Evolutionary conservation across 2,888 invertebrate genomes (phyloP).

Genomic region (Amphipyra berbera): DNA sequence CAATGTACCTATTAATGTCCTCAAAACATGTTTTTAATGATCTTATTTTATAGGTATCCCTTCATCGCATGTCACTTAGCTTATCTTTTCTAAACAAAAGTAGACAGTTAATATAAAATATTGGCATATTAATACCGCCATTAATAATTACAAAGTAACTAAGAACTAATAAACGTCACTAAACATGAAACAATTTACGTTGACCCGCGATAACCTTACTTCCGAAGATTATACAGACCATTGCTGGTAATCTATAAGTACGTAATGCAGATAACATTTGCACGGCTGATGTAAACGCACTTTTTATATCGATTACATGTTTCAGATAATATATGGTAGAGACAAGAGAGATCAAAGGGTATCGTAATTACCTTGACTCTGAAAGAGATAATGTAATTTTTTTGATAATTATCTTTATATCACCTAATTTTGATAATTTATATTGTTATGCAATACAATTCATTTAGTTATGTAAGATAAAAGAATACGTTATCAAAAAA

Average conservation of each 20-base stretch:
- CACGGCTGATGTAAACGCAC: conserved; percentile 35
- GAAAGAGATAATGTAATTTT: conserved; percentile 29
- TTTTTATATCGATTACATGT: conserved; percentile 38
- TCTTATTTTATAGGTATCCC: conserved; percentile 11
- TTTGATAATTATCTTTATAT: conserved; percentile 27
- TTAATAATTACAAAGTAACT: conserved; percentile 43
- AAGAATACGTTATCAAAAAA: not conserved
- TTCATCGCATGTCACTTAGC: conserved; percentile 12
- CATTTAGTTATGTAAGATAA: conserved; percentile 20
- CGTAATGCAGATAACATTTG: conserved; percentile 39
- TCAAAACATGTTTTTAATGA: conserved; percentile 31
- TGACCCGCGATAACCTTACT: conserved; percentile 68
- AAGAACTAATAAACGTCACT: conserved; percentile 34
- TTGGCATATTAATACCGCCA: conserved; percentile 29
- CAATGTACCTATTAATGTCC: conserved; percentile 6
- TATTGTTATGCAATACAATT: conserved; percentile 11
- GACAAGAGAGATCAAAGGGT: conserved; percentile 49
- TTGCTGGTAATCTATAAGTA: conserved; percentile 41
- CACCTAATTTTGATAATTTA: conserved; percentile 18
- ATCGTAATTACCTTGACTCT: conserved; percentile 37
- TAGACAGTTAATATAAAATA: conserved; percentile 32
- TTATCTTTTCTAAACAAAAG: conserved; percentile 43
- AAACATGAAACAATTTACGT: conserved; percentile 56
- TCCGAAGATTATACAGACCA: conserved; percentile 58
- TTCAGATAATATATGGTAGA: conserved; percentile 26